Conservation (phyloP, 1,140 invertebrate species). For the Drosophila nebulosa region DNA sequence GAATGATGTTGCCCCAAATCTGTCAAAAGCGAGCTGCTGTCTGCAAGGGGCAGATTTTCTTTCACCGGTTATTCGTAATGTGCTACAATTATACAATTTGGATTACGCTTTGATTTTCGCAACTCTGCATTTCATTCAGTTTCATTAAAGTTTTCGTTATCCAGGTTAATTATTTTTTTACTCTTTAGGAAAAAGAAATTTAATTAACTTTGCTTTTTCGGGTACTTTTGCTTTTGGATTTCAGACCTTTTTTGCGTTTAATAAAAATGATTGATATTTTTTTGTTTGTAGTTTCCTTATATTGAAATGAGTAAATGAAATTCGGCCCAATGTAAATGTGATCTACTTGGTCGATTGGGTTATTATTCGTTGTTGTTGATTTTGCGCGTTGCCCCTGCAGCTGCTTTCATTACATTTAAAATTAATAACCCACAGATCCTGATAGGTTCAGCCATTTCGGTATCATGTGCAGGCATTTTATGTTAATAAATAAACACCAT, state of each 20-base stretch:
- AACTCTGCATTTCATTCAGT: background rate
- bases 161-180: background rate
- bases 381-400: background rate
- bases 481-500: slow-evolving; percentile 60
- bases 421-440: slow-evolving; percentile 33
- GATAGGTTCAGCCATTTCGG: background rate
- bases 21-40: background rate
- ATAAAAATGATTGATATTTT: too few species aligned
- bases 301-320: background rate
- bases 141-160: background rate
- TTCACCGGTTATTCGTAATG: background rate
- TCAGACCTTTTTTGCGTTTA: too few species aligned
- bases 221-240: too few species aligned
- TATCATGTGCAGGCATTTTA: slow-evolving; percentile 26
- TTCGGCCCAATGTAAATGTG: background rate
- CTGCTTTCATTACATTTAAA: slow-evolving; percentile 16
- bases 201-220: too few species aligned
- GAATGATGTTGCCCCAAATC: slow-evolving; percentile 2
- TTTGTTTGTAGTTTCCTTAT: background rate
- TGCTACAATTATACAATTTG: background rate
- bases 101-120: background rate
- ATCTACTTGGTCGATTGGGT: background rate
- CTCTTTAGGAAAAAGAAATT: too few species aligned
- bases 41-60: background rate
- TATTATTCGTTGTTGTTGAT: background rate